Evolutionary conservation across 2,888 invertebrate genomes (phyloP).

Genomic region (Catocala fraxini): DNA sequence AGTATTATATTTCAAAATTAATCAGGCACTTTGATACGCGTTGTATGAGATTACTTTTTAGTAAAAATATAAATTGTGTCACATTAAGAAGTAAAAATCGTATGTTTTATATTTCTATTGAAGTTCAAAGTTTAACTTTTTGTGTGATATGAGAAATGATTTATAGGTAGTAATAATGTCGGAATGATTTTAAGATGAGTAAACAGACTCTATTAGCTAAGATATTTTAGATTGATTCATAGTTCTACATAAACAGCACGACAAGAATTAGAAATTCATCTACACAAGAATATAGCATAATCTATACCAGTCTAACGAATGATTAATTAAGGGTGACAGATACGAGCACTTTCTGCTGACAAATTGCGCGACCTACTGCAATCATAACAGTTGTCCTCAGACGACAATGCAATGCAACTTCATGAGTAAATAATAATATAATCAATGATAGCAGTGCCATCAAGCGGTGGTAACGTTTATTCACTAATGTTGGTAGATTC

Average conservation of each 20-base stretch:
- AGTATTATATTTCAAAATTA: constrained; percentile 51
- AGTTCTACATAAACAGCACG: constrained; percentile 58
- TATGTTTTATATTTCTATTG: neutral
- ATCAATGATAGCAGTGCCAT: too few species aligned
- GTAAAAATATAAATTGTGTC: constrained; percentile 5
- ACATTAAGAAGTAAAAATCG: neutral
- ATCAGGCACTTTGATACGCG: constrained; percentile 56
- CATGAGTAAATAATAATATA: too few species aligned
- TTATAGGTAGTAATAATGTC: constrained; percentile 16
- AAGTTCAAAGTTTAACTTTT: neutral
- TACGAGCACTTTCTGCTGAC: neutral
- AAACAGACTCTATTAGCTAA: constrained; percentile 41
- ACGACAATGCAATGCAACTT: too few species aligned
- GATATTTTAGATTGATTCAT: constrained; percentile 50
- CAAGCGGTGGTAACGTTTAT: too few species aligned
- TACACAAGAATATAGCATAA: constrained; percentile 51
- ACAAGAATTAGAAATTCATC: constrained; percentile 50
- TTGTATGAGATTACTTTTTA: constrained; percentile 24
- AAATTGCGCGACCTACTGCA: too few species aligned
- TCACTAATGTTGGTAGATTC: too few species aligned
- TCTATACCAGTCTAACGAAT: constrained; percentile 39
- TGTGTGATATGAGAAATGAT: constrained; percentile 19
- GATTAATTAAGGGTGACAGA: constrained; percentile 8
- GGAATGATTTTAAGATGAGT: constrained; percentile 30
- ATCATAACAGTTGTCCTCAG: too few species aligned